Evolutionary conservation across 1,140 invertebrate genomes (phyloP).

Genomic region (Theocolax elegans): DNA sequence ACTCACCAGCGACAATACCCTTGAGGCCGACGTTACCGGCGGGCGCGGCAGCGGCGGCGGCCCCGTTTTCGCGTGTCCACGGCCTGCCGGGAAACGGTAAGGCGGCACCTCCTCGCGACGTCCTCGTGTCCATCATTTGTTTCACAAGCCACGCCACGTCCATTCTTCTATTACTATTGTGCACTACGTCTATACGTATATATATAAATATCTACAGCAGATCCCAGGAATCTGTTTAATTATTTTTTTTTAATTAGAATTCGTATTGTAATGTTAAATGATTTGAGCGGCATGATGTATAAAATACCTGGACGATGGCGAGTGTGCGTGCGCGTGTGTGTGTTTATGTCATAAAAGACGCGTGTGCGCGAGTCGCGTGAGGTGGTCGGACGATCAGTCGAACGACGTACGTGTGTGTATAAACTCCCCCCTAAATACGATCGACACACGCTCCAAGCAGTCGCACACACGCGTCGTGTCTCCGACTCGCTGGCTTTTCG

Average conservation of each 20-base stretch:
- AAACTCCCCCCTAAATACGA: neutral
- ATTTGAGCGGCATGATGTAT: too few species aligned
- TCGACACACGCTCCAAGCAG: neutral
- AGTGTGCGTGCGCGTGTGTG: too few species aligned
- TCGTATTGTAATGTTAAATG: too few species aligned
- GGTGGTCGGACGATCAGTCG: conserved; percentile 21
- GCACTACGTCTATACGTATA: too few species aligned
- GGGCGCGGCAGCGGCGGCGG: conserved; percentile 73
- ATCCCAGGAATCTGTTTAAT: too few species aligned
- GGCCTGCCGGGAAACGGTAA: conserved; percentile 73
- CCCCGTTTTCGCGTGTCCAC: conserved; percentile 76
- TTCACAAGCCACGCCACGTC: conserved; percentile 35
- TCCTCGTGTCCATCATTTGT: conserved; percentile 5
- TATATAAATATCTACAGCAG: too few species aligned
- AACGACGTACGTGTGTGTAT: neutral
- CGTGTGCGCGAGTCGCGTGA: conserved; percentile 15
- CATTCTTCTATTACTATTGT: conserved; percentile 30
- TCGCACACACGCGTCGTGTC: neutral
- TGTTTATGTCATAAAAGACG: neutral
- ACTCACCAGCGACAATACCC: conserved; percentile 83
- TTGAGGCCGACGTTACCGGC: conserved; percentile 75
- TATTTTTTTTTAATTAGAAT: neutral
- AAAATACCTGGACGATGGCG: too few species aligned
- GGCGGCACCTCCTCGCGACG: neutral
- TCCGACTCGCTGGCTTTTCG: neutral